Conservation (phyloP, 2,797 vertebrate species). For the Cyclopterus lumpus region DNA sequence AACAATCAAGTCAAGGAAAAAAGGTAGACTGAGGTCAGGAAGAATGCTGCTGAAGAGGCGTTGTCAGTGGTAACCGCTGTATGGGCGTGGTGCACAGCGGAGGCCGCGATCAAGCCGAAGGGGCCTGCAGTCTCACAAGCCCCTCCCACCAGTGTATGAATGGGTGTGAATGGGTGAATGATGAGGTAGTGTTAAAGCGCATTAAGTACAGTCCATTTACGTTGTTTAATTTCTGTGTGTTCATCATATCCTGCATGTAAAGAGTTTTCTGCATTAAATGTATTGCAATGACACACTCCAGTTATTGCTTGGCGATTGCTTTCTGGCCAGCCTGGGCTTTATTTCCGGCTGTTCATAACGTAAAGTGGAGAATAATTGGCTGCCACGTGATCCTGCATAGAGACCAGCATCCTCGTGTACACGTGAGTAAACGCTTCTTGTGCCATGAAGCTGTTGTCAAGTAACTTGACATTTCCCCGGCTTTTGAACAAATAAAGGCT, state of each 20-base stretch:
- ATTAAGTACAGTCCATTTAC: no score
- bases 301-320: neutral
- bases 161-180: no score
- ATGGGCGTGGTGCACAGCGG: no score
- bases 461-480: constrained; percentile 21
- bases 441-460: neutral
- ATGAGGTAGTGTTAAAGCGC: no score
- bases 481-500: constrained; percentile 19
- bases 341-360: neutral
- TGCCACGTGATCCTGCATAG: constrained; percentile 1
- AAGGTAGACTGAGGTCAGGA: neutral
- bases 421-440: neutral
- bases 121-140: no score
- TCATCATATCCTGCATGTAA: neutral
- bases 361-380: constrained; percentile 3
- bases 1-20: neutral
- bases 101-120: no score
- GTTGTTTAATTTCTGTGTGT: neutral
- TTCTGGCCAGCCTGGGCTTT: neutral
- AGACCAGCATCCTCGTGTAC: neutral
- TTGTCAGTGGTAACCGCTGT: no score
- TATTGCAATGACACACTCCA: neutral
- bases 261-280: neutral
- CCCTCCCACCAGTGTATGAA: no score
- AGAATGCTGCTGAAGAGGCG: neutral